Percentiles rank a stretch among this genome's conserved stretches.
Conservation (phyloP, 2,113 vertebrate genomes). For the Mus spicilegus region DNA sequence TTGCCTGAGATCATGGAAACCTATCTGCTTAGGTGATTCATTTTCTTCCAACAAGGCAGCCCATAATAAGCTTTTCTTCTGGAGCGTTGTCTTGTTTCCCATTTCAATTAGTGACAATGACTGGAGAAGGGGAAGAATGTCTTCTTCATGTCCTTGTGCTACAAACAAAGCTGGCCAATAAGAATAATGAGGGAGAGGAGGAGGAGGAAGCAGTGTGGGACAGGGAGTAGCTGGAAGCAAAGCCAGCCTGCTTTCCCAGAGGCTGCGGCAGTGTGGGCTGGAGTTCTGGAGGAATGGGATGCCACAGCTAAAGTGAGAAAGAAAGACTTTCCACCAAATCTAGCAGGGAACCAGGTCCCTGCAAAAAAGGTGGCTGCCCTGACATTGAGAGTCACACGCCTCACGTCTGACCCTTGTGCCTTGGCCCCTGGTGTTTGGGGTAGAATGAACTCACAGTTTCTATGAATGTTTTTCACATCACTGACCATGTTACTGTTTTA, state of each 20-base stretch:
- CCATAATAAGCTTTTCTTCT: constrained; percentile 90
- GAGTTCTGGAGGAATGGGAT: background rate
- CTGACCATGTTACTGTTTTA: background rate
- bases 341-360: background rate
- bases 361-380: too few species aligned
- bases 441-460: background rate
- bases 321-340: background rate
- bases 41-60: constrained; percentile 89
- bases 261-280: background rate
- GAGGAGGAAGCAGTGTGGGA: background rate
- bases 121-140: constrained; percentile 85
- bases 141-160: constrained; percentile 88
- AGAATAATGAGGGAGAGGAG: constrained; percentile 66
- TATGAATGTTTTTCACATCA: background rate
- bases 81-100: constrained; percentile 88
- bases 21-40: constrained; percentile 90
- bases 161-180: constrained; percentile 84
- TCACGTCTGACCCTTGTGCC: background rate
- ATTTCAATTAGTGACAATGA: constrained; percentile 88
- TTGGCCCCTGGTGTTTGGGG: background rate
- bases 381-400: background rate
- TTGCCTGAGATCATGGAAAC: constrained; percentile 87
- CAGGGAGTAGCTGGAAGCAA: constrained; percentile 58
- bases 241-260: constrained; percentile 35
- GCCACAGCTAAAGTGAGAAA: background rate